Conservation (phyloP, 1,140 invertebrate genomes). For the Venustaconcha ellipsiformis region DNA sequence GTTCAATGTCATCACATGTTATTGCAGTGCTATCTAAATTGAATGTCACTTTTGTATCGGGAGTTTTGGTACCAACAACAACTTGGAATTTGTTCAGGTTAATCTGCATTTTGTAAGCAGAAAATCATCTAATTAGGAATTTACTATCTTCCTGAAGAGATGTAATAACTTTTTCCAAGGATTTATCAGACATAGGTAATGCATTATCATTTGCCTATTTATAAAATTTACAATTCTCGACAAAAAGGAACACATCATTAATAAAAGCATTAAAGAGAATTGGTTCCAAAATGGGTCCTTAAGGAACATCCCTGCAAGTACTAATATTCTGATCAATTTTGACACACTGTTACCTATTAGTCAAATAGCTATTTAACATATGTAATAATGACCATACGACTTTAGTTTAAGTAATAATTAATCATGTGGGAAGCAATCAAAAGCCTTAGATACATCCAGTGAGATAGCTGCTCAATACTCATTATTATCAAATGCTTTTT, state of each 20-base stretch:
- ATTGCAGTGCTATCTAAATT: slow-evolving; percentile 10
- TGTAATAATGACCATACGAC: neutral
- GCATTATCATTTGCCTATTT: slow-evolving; percentile 24
- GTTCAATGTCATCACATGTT: slow-evolving; percentile 28
- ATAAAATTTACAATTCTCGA: neutral
- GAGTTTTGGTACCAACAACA: slow-evolving; percentile 1
- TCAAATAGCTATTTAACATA: neutral
- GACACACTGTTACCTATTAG: no score
- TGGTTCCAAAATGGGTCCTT: slow-evolving; percentile 5
- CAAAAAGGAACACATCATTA: slow-evolving; percentile 2
- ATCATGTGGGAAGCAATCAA: slow-evolving; percentile 17
- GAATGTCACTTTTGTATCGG: neutral
- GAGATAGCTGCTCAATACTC: slow-evolving; percentile 3
- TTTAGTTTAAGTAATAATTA: slow-evolving; percentile 11
- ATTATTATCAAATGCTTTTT: slow-evolving; percentile 10
- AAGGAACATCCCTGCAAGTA: neutral
- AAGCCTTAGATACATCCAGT: slow-evolving; percentile 1
- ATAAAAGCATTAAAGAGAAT: neutral
- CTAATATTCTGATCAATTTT: no score
- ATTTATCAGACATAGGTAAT: neutral
- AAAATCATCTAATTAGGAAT: slow-evolving; percentile 4
- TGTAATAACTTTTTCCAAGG: neutral
- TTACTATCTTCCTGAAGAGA: neutral
- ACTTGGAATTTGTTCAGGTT: slow-evolving; percentile 21
- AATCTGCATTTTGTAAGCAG: slow-evolving; percentile 8